Evolutionary conservation across 1,140 invertebrate species (phyloP).

Genomic region (Heliothis subflexa): DNA sequence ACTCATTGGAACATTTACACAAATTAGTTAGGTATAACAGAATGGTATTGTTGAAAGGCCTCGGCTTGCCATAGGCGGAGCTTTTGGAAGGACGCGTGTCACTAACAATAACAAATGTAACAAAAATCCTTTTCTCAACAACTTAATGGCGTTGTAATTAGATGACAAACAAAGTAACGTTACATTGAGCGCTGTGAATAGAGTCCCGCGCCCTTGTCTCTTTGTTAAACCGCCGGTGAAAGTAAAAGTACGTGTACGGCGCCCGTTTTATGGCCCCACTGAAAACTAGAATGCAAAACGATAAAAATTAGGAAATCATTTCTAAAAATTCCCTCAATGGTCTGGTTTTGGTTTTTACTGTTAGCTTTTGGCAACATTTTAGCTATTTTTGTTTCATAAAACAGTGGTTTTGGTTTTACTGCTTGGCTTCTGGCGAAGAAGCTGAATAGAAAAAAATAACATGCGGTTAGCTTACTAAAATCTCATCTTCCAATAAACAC

Average conservation of each 20-base stretch:
- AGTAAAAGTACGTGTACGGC: conserved; percentile 40
- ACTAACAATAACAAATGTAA: conserved; percentile 35
- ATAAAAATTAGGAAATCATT: conserved; percentile 5
- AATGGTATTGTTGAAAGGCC: conserved; percentile 32
- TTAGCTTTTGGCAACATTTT: not conserved
- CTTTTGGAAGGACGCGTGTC: conserved; percentile 38
- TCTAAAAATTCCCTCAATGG: conserved; percentile 16
- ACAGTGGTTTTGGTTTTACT: not conserved
- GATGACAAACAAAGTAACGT: conserved; percentile 45
- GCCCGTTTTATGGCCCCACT: conserved; percentile 20
- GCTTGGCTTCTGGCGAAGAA: not conserved
- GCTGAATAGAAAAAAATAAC: not conserved
- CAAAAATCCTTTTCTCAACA: conserved; percentile 43
- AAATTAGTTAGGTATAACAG: conserved; percentile 35
- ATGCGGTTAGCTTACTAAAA: not conserved
- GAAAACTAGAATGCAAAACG: conserved; percentile 7
- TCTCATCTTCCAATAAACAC: conserved; percentile 23
- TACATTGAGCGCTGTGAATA: conserved; percentile 43
- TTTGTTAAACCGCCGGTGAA: conserved; percentile 32
- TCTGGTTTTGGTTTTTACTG: conserved; percentile 20
- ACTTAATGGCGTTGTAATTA: conserved; percentile 39
- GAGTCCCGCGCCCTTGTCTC: conserved; percentile 35
- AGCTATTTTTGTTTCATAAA: not conserved
- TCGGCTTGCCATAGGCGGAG: conserved; percentile 17
- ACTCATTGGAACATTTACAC: conserved; percentile 18